These are phyloP conservation scores for Porites rus DNA, from an alignment of 92 coral and sea anemone species.

Conservation along the genomic window DNA sequence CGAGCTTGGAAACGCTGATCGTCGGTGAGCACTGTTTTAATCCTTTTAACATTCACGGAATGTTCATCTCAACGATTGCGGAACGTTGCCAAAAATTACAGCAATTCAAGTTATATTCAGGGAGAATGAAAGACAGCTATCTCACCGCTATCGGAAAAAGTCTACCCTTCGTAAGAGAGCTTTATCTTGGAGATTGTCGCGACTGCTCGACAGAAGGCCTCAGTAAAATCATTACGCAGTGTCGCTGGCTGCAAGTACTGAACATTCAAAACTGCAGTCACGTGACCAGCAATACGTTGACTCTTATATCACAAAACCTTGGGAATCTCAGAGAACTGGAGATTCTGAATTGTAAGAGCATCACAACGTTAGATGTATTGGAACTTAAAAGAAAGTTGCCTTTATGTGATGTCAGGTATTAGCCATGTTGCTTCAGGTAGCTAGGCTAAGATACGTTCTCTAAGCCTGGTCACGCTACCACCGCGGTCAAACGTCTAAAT, in stretches of 20 bases:
- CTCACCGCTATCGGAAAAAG: conserved; percentile 64
- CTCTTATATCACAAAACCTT: conserved; percentile 51
- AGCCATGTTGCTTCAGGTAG: neutral
- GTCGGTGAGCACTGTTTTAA: conserved; percentile 83
- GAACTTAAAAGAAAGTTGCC: conserved; percentile 30
- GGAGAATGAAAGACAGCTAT: conserved; percentile 73
- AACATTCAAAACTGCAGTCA: conserved; percentile 71
- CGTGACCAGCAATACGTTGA: conserved; percentile 54
- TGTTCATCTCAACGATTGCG: conserved; percentile 68
- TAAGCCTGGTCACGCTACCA: neutral
- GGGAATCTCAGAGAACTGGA: conserved; percentile 64
- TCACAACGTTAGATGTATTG: conserved; percentile 47
- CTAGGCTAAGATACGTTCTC: neutral
- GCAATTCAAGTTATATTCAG: conserved; percentile 68
- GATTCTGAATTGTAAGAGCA: conserved; percentile 61
- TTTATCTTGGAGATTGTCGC: conserved; percentile 85
- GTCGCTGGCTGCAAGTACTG: conserved; percentile 65
- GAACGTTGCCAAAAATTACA: conserved; percentile 70
- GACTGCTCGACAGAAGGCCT: conserved; percentile 72
- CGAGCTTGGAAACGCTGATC: conserved; percentile 66
- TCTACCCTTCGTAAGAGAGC: conserved; percentile 64
- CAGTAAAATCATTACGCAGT: conserved; percentile 58
- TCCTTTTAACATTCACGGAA: conserved; percentile 73
- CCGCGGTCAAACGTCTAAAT: too few species aligned
- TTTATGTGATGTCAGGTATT: conserved; percentile 35